Evolutionary conservation across 2,888 invertebrate genomes (phyloP), one percentile per base, ranked within the genome.

Genomic region (Netelia melanura): DNA sequence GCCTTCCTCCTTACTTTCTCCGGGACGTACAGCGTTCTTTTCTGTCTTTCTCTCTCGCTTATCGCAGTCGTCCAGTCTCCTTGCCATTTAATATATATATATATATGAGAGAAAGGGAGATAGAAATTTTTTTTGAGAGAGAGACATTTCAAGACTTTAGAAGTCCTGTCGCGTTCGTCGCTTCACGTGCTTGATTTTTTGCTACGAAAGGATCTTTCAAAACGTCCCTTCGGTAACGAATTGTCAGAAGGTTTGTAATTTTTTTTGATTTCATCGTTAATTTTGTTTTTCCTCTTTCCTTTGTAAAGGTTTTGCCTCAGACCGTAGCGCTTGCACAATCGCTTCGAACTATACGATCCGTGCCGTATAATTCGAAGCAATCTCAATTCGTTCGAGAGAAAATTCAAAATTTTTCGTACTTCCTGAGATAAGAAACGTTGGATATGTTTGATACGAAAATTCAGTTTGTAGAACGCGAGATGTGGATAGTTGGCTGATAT

Each of bases 31-130:
- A 30, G 48, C 54, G n/a, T 44, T 48, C 54, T 48, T 67, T 52
- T 25, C n/a, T 10, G 25, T 62, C 48, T 52, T 25, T 58, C 21
- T 52, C 17, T 43, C 56, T 58, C 17, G 43, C 79, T 84, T 86
- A 86, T 86, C 86, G 48, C 58, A 65, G 38, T 65, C 65, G 56
- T 21, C 67, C 83, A 86, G 76, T 64, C 65, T 67, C 72, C 38
- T 38, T 25, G 56, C 52, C 21, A 10, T 43, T 52, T 43, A 5
- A 23, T 67, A 5, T 30, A 30, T 30, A 30, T 5, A 30, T 30
- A 30, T 30, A 30, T 30, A 30, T 30, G 44, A 44, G 54, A 52
- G 5, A 71, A 1, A 58, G 21, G 11, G 48, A 48, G 48, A 21
- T 61, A 17, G 17, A 17, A 17, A 17, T 9, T 25, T 44, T 9